Evolutionary conservation across 23 tunicate genomes (phyloP), one percentile per base, ranked within the genome.

Genomic region (Corella eumyota): DNA sequence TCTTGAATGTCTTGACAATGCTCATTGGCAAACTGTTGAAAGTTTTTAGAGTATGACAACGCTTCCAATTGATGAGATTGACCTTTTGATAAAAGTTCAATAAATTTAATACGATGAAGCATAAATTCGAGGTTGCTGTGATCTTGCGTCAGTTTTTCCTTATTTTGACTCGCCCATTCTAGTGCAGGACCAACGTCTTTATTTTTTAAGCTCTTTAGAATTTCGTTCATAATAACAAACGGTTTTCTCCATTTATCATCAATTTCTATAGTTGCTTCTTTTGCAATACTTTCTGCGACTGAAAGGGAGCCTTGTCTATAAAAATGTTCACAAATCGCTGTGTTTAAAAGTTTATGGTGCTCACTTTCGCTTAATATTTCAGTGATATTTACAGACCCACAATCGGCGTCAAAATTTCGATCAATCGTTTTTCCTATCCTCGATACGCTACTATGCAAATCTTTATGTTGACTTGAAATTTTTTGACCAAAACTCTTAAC

Each of bases 401-500:
- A 72, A 13, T 79, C 88, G 25, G 81, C 68, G 62, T 88, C 88
- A 78, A 93, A 93, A 44, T 93, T 74, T 70, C 78, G 81, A 36
- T 93, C 99, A 30, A 93, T 73, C 1, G 86, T 67, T 59, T 93
- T 93, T 29, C 99, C 99, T 37, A 93, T 67, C 37, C 74, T 77
- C n/a, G 99, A 93, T 20, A 84, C 83, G 38, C 75, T 72, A 44
- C 81, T 64, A 59, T 93, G 99, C 62, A 93, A 45, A 24, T 85
- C 95, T 64, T 93, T 93, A 52, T 92, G 98, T 30, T 73, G 80
- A 15, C 64, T 46, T 3, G 94, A 84, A 15, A 84, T 46, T 58
- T 84, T 84, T 70, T 75, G 94, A 22, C 83, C 66, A 19, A 33
- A 23, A 19, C 37, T 36, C 40, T 69, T 68, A 3, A 75, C 49